Percentiles rank a stretch among this genome's conserved stretches.
Evolutionary conservation across 2,113 vertebrate genomes (phyloP).

Genomic region (Thalassarche chlororhynchos): DNA sequence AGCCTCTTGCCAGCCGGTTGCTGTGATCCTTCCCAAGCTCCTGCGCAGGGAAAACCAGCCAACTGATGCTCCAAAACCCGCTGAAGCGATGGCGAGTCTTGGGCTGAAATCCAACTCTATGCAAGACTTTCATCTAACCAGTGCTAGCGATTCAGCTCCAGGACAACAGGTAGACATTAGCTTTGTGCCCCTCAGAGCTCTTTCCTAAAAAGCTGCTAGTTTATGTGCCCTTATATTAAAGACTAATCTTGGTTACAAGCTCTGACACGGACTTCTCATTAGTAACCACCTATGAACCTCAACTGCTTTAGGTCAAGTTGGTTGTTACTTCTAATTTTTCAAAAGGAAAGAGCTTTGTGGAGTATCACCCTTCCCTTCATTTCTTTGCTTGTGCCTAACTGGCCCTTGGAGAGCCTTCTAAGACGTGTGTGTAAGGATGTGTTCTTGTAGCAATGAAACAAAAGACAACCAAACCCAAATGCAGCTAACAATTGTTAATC

Average conservation of each 20-base stretch:
- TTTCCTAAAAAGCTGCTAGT: not conserved
- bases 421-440: not conserved
- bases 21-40: not conserved
- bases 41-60: not conserved
- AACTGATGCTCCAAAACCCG: not conserved
- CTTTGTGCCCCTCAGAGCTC: not conserved
- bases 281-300: not conserved
- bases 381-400: not conserved
- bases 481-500: not conserved
- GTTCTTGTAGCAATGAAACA: not conserved
- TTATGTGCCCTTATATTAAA: not conserved
- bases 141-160: not conserved
- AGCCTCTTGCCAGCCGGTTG: not conserved
- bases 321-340: not conserved
- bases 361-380: not conserved
- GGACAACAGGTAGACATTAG: not conserved
- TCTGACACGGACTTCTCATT: not conserved
- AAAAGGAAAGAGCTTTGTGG: not conserved
- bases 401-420: not conserved
- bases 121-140: not conserved
- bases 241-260: not conserved
- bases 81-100: not conserved
- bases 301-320: not conserved
- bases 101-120: not conserved
- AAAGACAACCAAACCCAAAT: not conserved